A percentile compares a stretch with the other conserved stretches of the same genome.
phyloP scores from a whole-genome alignment of 1,140 invertebrate species.

The Drepana arcuata region DNA sequence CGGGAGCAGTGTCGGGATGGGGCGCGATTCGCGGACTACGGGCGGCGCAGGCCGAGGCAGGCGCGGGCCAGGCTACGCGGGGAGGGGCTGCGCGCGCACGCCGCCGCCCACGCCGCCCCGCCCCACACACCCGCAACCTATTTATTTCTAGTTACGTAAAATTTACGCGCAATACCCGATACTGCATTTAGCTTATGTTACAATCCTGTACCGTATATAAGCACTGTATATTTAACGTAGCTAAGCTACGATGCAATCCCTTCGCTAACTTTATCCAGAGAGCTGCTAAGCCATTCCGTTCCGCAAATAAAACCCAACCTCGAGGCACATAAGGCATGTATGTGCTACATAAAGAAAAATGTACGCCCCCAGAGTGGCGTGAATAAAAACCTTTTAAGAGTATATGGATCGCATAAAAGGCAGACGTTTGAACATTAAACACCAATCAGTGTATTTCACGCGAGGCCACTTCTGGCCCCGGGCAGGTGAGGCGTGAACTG shows the following conservation, averaged over 20 bases:
- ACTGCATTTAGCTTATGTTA: conserved; percentile 57
- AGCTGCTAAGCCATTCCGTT: too few species aligned
- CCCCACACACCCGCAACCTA: conserved; percentile 69
- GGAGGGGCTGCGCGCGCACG: conserved; percentile 45
- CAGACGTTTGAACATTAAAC: conserved; percentile 36
- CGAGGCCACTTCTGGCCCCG: conserved; percentile 30
- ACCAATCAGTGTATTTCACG: conserved; percentile 48
- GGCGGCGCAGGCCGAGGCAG: conserved; percentile 17
- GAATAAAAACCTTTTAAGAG: conserved; percentile 20
- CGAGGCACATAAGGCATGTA: conserved; percentile 4
- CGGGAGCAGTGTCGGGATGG: conserved; percentile 26
- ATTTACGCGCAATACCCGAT: conserved; percentile 69
- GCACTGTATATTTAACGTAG: conserved; percentile 12
- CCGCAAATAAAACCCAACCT: conserved; percentile 5
- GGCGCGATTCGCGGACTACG: conserved; percentile 22
- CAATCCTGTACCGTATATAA: conserved; percentile 26
- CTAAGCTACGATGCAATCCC: too few species aligned
- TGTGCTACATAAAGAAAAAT: conserved; percentile 13
- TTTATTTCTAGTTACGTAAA: conserved; percentile 72
- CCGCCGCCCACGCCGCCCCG: conserved; percentile 57
- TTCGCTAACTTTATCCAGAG: too few species aligned
- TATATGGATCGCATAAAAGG: conserved; percentile 15
- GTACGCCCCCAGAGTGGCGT: conserved; percentile 7
- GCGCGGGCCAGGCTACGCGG: conserved; percentile 9
- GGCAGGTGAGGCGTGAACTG: conserved; percentile 51